These are phyloP conservation scores for Hypanus sabinus DNA, from an alignment of 2,113 vertebrate species.

Conservation along the genomic window DNA sequence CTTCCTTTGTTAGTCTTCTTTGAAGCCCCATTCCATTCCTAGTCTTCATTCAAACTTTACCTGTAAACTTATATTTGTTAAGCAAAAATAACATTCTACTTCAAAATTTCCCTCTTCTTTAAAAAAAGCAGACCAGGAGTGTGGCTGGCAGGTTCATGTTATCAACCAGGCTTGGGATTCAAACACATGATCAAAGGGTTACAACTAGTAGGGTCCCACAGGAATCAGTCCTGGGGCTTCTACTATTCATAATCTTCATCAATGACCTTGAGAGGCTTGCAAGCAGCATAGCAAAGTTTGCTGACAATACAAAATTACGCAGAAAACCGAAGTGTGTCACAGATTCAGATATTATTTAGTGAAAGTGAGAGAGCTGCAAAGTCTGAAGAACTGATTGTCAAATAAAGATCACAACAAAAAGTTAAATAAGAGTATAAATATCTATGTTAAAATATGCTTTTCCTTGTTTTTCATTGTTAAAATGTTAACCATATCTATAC, in stretches of 20 bases:
- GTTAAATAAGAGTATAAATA: neutral
- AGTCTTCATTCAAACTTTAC: neutral
- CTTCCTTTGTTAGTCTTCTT: neutral
- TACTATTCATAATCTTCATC: slow-evolving; percentile 37
- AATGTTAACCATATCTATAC: neutral
- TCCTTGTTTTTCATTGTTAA: too few relatives aligned
- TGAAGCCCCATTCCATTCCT: neutral
- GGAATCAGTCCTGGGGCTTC: slow-evolving; percentile 33
- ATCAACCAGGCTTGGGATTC: slow-evolving; percentile 26
- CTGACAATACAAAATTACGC: slow-evolving; percentile 16
- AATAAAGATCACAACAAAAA: neutral
- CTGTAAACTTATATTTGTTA: neutral
- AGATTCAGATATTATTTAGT: neutral
- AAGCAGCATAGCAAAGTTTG: slow-evolving; percentile 16
- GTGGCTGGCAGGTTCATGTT: slow-evolving; percentile 21
- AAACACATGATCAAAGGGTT: slow-evolving; percentile 37
- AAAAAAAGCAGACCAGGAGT: neutral
- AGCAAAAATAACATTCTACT: neutral
- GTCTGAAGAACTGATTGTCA: neutral
- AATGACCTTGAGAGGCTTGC: slow-evolving; percentile 23
- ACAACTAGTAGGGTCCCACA: slow-evolving; percentile 25
- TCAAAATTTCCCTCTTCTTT: neutral
- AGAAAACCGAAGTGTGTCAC: neutral
- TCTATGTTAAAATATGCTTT: neutral
- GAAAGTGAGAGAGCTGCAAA: neutral